Evolutionary conservation across 1,140 invertebrate species (phyloP).

Genomic region (Antheraea mylitta): DNA sequence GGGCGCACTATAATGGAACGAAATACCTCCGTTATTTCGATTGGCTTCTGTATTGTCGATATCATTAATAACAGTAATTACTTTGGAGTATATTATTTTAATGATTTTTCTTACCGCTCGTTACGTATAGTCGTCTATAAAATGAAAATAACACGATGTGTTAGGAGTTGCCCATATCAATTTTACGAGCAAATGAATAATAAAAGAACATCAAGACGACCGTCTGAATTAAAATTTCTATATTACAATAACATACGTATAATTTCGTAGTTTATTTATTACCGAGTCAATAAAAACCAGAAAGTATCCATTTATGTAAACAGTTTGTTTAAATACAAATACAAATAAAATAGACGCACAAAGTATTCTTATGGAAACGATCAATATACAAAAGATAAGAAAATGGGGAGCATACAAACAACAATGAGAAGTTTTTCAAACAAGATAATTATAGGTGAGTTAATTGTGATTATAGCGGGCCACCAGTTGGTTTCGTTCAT

Average conservation of each 20-base stretch:
- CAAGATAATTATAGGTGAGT: constrained; percentile 39
- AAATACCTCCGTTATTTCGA: constrained; percentile 50
- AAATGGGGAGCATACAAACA: constrained; percentile 34
- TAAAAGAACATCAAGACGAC: neutral
- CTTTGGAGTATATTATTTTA: constrained; percentile 36
- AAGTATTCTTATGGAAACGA: constrained; percentile 29
- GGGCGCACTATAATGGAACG: constrained; percentile 51
- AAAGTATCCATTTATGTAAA: neutral
- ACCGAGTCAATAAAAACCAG: neutral
- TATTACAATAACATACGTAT: neutral
- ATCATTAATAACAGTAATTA: constrained; percentile 46
- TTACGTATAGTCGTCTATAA: constrained; percentile 25
- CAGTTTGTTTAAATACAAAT: neutral
- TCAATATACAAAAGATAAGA: constrained; percentile 41
- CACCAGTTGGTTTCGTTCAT: constrained; percentile 39
- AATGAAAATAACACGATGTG: constrained; percentile 23
- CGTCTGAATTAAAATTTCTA: neutral
- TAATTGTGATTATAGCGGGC: constrained; percentile 40
- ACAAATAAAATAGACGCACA: constrained; percentile 21
- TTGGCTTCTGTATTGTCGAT: constrained; percentile 58
- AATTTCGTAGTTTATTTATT: neutral
- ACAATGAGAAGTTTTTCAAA: constrained; percentile 40
- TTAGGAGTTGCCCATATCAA: constrained; percentile 5
- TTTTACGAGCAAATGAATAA: constrained; percentile 16
- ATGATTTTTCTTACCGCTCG: constrained; percentile 32